phyloP scores from a whole-genome alignment of 2,888 invertebrate genomes.

The Nephrocerus scutellatus region DNA sequence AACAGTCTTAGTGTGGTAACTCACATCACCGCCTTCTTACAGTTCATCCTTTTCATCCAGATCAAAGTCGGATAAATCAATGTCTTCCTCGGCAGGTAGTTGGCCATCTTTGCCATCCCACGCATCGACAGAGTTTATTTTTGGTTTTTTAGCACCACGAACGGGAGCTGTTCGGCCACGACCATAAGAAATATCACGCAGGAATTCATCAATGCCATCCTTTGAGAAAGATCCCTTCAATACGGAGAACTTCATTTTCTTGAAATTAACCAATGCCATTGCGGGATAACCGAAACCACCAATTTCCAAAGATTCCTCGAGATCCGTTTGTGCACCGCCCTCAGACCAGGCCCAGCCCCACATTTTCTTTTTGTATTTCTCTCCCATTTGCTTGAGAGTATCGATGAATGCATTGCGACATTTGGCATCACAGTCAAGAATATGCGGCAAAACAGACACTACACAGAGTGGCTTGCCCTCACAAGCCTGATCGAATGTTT shows the following conservation, averaged over 20 bases:
- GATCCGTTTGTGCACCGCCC: slow-evolving; percentile 72
- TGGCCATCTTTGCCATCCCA: slow-evolving; percentile 97
- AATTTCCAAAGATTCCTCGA: slow-evolving; percentile 87
- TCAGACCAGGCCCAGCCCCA: slow-evolving; percentile 99
- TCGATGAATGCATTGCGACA: slow-evolving; percentile 84
- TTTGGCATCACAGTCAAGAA: slow-evolving; percentile 89
- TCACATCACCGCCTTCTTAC: slow-evolving; percentile 22
- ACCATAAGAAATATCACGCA: slow-evolving; percentile 86
- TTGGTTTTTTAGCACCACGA: slow-evolving; percentile 72
- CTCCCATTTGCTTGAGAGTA: slow-evolving; percentile 66
- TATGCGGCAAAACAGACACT: slow-evolving; percentile 86
- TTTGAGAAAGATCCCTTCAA: slow-evolving; percentile 90
- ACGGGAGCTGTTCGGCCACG: slow-evolving; percentile 86
- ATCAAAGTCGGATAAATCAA: slow-evolving; percentile 84
- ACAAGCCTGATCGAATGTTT: slow-evolving; percentile 66
- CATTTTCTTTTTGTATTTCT: slow-evolving; percentile 87
- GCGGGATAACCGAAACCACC: slow-evolving; percentile 99
- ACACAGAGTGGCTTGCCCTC: slow-evolving; percentile 85
- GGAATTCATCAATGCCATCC: slow-evolving; percentile 92
- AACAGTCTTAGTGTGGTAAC: slow-evolving; percentile 19
- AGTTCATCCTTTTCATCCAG: slow-evolving; percentile 58
- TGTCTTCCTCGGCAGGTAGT: slow-evolving; percentile 71
- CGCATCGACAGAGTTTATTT: slow-evolving; percentile 58
- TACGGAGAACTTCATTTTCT: slow-evolving; percentile 94
- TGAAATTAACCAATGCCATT: slow-evolving; percentile 91